A percentile compares a stretch with the other conserved stretches of the same genome.
Conservation (phyloP, 2,888 invertebrate species). For the Pimpla rufipes region DNA sequence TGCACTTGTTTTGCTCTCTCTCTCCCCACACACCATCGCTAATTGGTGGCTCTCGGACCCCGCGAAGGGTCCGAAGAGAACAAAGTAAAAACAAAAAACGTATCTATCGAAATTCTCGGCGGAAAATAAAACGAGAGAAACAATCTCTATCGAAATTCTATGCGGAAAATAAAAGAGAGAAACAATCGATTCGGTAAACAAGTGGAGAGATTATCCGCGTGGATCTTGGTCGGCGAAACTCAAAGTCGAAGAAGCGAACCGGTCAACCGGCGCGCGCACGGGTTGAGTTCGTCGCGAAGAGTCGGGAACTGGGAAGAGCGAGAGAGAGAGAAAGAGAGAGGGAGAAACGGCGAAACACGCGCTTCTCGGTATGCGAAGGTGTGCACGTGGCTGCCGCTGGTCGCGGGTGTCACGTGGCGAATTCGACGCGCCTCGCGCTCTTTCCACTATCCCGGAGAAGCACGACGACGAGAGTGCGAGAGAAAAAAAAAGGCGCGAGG, state of each 20-base stretch:
- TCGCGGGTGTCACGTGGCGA: constrained; percentile 57
- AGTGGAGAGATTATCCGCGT: constrained; percentile 51
- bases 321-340: constrained; percentile 9
- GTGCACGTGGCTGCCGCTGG: constrained; percentile 56
- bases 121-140: constrained; percentile 11
- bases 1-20: constrained; percentile 1
- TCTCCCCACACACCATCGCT: background rate
- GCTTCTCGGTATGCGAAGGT: constrained; percentile 52
- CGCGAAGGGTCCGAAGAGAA: constrained; percentile 16
- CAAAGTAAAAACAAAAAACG: constrained; percentile 14
- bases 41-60: background rate
- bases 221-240: constrained; percentile 41
- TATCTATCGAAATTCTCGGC: constrained; percentile 27
- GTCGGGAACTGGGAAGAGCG: constrained; percentile 6
- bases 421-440: constrained; percentile 51
- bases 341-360: constrained; percentile 27
- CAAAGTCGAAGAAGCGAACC: constrained; percentile 47
- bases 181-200: constrained; percentile 55
- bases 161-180: background rate
- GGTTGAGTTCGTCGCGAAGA: constrained; percentile 17
- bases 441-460: constrained; percentile 6
- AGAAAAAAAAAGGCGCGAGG: background rate
- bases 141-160: too few relatives aligned
- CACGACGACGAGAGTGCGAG: background rate
- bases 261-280: constrained; percentile 53